Conservation (phyloP, 2,113 vertebrate genomes). For the Maccullochella peelii region DNA sequence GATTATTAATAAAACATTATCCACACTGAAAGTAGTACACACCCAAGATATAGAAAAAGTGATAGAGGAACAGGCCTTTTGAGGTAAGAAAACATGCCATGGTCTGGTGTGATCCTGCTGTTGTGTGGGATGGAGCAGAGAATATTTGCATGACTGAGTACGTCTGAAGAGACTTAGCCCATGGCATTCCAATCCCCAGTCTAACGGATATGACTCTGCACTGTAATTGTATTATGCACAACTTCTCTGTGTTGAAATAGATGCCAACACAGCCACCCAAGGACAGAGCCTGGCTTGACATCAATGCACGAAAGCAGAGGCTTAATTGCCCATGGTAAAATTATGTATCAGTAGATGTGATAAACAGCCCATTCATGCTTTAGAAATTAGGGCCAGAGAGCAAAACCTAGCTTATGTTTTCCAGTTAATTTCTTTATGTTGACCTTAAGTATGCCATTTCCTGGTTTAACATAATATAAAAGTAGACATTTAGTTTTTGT, state of each 20-base stretch:
- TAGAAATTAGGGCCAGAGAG: conserved; percentile 14
- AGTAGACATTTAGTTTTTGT: not conserved
- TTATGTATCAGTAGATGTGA: conserved; percentile 28
- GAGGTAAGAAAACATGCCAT: not conserved
- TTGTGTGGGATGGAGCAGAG: conserved; percentile 10
- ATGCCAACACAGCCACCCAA: conserved; percentile 25
- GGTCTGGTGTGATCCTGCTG: not conserved
- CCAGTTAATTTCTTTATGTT: conserved; percentile 14
- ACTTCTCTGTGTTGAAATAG: conserved; percentile 20
- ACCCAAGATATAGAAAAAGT: not conserved
- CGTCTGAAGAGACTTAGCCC: conserved; percentile 18
- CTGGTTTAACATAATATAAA: not conserved
- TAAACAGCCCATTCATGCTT: conserved; percentile 35
- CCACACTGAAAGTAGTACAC: not conserved
- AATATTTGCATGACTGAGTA: conserved; percentile 35
- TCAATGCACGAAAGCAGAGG: not conserved
- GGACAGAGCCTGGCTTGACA: conserved; percentile 6
- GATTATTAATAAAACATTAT: conserved; percentile 13
- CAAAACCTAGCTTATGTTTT: conserved; percentile 15
- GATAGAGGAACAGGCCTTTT: not conserved
- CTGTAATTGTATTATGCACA: conserved; percentile 50
- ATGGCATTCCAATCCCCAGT: conserved; percentile 3
- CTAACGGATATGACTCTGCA: conserved; percentile 26
- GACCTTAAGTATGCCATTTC: conserved; percentile 31
- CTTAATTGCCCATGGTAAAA: conserved; percentile 18